Base-by-base conservation (phyloP, 2,113 vertebrate species). In the Pterophyllum scalare region DNA sequence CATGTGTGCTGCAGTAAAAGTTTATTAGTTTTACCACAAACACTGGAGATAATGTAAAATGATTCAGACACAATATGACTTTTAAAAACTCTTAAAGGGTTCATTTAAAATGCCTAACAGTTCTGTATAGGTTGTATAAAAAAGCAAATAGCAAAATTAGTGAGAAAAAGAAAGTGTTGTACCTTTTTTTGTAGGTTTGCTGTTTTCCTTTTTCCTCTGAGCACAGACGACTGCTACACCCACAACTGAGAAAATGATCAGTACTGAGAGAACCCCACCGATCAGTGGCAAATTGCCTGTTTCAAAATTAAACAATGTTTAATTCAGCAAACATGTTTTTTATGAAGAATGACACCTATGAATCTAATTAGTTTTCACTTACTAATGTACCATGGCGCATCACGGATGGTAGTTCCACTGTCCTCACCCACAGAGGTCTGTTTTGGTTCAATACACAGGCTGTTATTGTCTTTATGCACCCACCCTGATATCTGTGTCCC, bases 131-230 rank as follows among this genome's bases (percentile, higher is more conserved):
- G n/a, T n/a, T n/a, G n/a, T n/a, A n/a, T n/a, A n/a, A n/a, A n/a
- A n/a, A n/a, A n/a, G n/a, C n/a, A n/a, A n/a, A n/a, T n/a, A n/a
- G n/a, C n/a, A n/a, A n/a, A n/a, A n/a, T n/a, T n/a, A n/a, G n/a
- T n/a, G n/a, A n/a, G n/a, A n/a, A n/a, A n/a, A n/a, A n/a, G n/a
- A n/a, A n/a, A n/a, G n/a, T n/a, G n/a, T n/a, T 1, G 7, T 77
- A 92, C 91, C 90, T 82, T 65, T 83, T 49, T 49, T 49, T 70
- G 26, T 70, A 49, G 3, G 5, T 70, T 70, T 49, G 26, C 15
- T 78, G 1, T 17, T 70, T 67, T 61, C n/a, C 58, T 85, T 88
- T 67, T 88, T 93, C 76, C 56, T 91, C 5, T 80, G 67, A 38
- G 2, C 0, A 59, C 9, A 89, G 58, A 88, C 9, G 12, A 90